Percentiles rank a stretch among this genome's conserved stretches.
phyloP scores from a whole-genome alignment of 2,797 vertebrate genomes.

The Ctenopoma multispine region DNA sequence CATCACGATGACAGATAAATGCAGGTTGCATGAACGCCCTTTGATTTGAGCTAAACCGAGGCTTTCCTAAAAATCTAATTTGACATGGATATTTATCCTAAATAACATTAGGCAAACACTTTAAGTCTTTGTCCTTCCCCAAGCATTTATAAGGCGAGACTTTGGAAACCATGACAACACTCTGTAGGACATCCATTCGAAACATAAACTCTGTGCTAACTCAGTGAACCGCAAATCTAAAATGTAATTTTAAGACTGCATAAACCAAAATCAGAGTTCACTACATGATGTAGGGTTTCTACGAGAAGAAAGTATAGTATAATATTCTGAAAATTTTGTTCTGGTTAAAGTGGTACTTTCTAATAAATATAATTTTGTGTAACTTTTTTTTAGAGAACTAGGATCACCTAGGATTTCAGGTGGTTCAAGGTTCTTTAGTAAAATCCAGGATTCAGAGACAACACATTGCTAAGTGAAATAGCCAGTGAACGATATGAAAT shows the following conservation, averaged over 20 bases:
- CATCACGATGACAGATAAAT: slow-evolving; percentile 10
- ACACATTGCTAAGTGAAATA: slow-evolving; percentile 30
- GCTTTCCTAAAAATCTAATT: slow-evolving; percentile 58
- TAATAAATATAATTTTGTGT: background rate
- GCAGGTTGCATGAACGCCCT: slow-evolving; percentile 2
- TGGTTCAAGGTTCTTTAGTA: slow-evolving; percentile 4
- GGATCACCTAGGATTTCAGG: slow-evolving; percentile 21
- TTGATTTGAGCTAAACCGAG: slow-evolving; percentile 31
- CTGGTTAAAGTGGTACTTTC: slow-evolving; percentile 18
- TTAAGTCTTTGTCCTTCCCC: slow-evolving; percentile 68
- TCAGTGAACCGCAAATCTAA: slow-evolving; percentile 66
- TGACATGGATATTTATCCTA: slow-evolving; percentile 60
- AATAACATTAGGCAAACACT: slow-evolving; percentile 71
- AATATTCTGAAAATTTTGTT: slow-evolving; percentile 22
- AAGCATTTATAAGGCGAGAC: slow-evolving; percentile 71
- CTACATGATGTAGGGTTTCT: no score
- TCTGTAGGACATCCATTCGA: slow-evolving; percentile 62
- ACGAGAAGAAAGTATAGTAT: no score
- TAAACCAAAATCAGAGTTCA: slow-evolving; percentile 31
- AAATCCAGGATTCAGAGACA: slow-evolving; percentile 7
- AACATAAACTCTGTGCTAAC: slow-evolving; percentile 64
- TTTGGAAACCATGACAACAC: slow-evolving; percentile 80
- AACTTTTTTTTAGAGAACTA: background rate
- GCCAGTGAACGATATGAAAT: slow-evolving; percentile 33
- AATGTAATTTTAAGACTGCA: slow-evolving; percentile 55